phyloP scores from a whole-genome alignment of 2,888 invertebrate species.

The Scrobipalpa atriplicella region DNA sequence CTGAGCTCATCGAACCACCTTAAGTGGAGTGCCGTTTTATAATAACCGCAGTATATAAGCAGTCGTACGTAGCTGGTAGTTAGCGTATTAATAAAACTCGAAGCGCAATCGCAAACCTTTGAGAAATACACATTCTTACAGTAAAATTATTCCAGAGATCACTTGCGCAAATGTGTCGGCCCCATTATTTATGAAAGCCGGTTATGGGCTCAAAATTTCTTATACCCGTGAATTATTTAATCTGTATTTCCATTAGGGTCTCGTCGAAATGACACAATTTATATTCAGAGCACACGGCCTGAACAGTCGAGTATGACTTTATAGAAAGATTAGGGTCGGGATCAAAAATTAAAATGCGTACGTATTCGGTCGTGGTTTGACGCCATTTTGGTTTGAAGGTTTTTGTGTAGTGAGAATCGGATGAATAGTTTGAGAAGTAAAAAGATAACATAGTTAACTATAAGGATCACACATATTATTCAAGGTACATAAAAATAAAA shows the following conservation, averaged over 20 bases:
- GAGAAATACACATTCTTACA: background rate
- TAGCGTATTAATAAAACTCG: background rate
- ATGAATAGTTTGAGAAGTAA: background rate
- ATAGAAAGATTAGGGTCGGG: constrained; percentile 67
- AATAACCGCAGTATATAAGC: no score
- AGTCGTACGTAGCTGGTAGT: background rate
- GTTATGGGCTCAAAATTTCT: constrained; percentile 79
- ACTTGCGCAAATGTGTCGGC: constrained; percentile 63
- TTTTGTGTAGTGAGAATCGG: background rate
- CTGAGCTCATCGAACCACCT: no score
- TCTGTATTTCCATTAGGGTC: constrained; percentile 80
- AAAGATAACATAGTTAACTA: no score
- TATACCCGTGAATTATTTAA: constrained; percentile 79
- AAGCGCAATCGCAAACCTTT: background rate
- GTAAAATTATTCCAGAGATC: constrained; percentile 32
- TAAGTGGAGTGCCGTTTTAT: no score
- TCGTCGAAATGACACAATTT: constrained; percentile 77
- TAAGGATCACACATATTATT: no score
- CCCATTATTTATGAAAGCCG: constrained; percentile 76
- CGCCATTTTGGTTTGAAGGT: background rate
- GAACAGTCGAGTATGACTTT: constrained; percentile 68
- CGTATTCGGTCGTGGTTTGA: constrained; percentile 29
- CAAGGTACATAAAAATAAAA: no score
- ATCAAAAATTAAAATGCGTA: constrained; percentile 68
- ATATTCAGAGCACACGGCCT: constrained; percentile 68